Evolutionary conservation across 2,797 vertebrate genomes (phyloP).

Genomic region (Pseudomugil tenellus): DNA sequence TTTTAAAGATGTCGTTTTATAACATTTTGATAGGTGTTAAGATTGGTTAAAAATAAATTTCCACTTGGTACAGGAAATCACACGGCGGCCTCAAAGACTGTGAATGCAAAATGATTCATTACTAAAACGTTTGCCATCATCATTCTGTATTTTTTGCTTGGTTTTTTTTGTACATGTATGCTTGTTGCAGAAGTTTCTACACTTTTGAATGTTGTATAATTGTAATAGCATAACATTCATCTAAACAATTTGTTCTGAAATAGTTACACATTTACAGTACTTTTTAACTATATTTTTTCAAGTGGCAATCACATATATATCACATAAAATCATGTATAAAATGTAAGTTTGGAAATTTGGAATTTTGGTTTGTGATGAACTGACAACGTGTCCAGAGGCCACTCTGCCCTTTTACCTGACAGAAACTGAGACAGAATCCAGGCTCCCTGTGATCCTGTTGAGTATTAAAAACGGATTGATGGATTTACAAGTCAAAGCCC

Average conservation of each 20-base stretch:
- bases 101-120: neutral
- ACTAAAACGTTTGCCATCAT: neutral
- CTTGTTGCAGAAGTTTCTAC: neutral
- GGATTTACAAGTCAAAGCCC: neutral
- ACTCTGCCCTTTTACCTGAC: neutral
- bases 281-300: neutral
- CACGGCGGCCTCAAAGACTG: too few relatives aligned
- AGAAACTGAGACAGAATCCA: neutral
- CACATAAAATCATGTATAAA: too few relatives aligned
- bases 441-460: neutral
- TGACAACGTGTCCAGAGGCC: neutral
- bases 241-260: neutral
- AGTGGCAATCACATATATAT: neutral
- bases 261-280: neutral
- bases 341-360: neutral
- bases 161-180: too few relatives aligned
- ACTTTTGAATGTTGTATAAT: neutral
- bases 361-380: neutral
- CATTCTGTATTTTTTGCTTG: neutral
- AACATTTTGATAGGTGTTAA: constrained; percentile 2
- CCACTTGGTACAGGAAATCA: neutral
- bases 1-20: neutral
- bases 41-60: neutral
- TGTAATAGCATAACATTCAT: too few relatives aligned
- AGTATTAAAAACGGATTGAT: neutral